Evolutionary conservation across 2,797 vertebrate species (phyloP), one percentile per base, ranked within the genome.

Genomic region (Rhadinocentrus ornatus): DNA sequence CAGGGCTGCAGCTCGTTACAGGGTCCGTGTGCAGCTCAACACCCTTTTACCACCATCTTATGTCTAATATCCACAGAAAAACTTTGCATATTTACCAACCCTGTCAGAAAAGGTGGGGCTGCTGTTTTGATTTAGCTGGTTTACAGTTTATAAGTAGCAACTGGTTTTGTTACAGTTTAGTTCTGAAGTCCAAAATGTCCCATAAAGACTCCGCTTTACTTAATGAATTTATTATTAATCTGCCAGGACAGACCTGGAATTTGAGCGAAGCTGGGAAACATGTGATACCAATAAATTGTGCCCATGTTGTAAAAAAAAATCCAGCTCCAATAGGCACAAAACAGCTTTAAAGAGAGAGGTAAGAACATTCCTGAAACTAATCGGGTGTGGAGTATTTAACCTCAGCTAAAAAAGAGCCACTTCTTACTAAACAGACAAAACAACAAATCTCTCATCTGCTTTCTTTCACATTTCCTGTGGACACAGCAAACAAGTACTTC

Each of bases 321-420:
- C 13, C 10, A 26, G 18, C 29, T 15, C 53, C 11, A 26, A 6
- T 1, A 7, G 48, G 24, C 12, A 22, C 22, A 35, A 53, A 18
- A 13, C 18, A 1, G n/a, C 29, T 11, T 7, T 4, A 35, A 27
- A 8, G 27, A 48, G 35, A 20, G 13, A 1, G 26, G n/a, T 2
- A 20, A 65, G 62, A 3, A 32, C 26, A 41, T 72, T 59, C 6
- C 8, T 70, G 3, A 20, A 26, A 55, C 16, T 7, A 54, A 70
- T 62, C 4, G 1, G 13, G 20, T 31, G 8, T 31, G 6, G 39
- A n/a, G 20, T 16, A 4, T 31, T n/a, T 29, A 46, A 46, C 37
- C 16, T 39, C 6, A 35, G 20, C 24, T 31, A 20, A 27, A 55
- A 29, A 6, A 24, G 6, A 9, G 18, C 13, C 10, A 6, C 2